Base-by-base conservation (phyloP, 2,113 vertebrate species). In the Diadophis punctatus region DNA sequence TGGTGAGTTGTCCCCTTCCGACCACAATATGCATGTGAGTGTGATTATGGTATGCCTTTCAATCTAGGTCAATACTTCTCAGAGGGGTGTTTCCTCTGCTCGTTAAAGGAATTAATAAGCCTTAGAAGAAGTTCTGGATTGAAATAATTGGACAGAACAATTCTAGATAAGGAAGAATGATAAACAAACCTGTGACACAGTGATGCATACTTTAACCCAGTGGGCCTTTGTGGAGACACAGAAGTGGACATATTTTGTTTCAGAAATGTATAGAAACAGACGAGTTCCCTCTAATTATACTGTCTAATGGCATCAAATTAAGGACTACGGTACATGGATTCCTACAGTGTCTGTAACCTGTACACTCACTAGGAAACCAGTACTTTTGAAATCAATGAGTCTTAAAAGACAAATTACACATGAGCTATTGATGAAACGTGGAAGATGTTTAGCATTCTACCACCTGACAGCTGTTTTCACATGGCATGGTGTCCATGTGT, bases 61-160 rank as follows among this genome's bases (percentile, higher is more conserved):
- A 92, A 93, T 93, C 86, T 87, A 84, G 93, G 89, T 93, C 90
- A 11, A 60, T 95, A 85, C 63, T 88, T 93, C 88, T 20, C 46
- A 3, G 74, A 20, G 51, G 89, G 11, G 30, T 4, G 23, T 90
- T 85, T 22, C 39, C 39, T 89, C 8, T 88, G 89, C 51, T 3
- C 8, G 0, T 7, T 92, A 9, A 27, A 91, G 25, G 51, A 86
- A 90, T 91, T 14, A 68, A 56, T 30, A 48, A 63, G 48, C 23
- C 85, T 88, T 88, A 87, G 90, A 55, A 85, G 23, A 8, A 7
- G 84, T 68, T 90, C 90, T 60, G 30, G 1, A 46, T 30, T 39
- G 27, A 30, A 34, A 5, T 93, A 94, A 52, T 34, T 6, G 2
- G 1, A 10, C 0, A 86, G 56, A 87, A 0, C 87, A 88, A 43